Evolutionary conservation across 2,888 invertebrate species (phyloP), one percentile per base, ranked within the genome.

Genomic region (Clunio marinus): DNA sequence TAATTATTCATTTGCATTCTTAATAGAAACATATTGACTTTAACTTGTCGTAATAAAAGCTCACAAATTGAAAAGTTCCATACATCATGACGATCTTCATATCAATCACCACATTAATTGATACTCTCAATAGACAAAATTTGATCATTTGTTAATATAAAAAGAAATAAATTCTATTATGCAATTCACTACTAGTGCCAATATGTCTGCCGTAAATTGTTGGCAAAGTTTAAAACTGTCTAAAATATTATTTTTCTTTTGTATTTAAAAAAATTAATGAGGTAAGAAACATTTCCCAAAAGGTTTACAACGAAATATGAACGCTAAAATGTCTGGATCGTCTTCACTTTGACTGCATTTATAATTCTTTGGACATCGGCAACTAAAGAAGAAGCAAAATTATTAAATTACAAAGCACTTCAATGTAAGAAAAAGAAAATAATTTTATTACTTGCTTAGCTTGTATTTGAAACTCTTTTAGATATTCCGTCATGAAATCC

Each of bases 221-320:
- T 32, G 5, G 5, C 35, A 32, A 32, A 13, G 7, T 32, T 13
- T 32, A 13, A 32, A 5, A 13, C 13, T 32, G 35, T 32, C 13
- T 32, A 32, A 32, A 32, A 32, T 5, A 32, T 32, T 32, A n/a
- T n/a, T 32, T 32, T 32, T 5, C 7, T 32, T 32, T 32, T 8
- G 5, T 32, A 32, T 32, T 32, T 32, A 13, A 32, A 32, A n/a
- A 13, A 32, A 8, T 32, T 32, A 13, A 5, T 32, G 13, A 8
- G 35, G 35, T 8, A 32, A n/a, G n/a, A n/a, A n/a, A 13, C 51
- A 51, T 13, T 20, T 8, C 8, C 51, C 51, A 8, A 20, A 20
- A 8, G 37, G 20, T 25, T 62, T 62, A 22, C 62, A 62, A 13
- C 62, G 62, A 41, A 35, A 62, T n/a, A 41, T 22, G 22, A 37